Evolutionary conservation across 2,888 invertebrate species (phyloP).

Genomic region (Anticlea derivata): DNA sequence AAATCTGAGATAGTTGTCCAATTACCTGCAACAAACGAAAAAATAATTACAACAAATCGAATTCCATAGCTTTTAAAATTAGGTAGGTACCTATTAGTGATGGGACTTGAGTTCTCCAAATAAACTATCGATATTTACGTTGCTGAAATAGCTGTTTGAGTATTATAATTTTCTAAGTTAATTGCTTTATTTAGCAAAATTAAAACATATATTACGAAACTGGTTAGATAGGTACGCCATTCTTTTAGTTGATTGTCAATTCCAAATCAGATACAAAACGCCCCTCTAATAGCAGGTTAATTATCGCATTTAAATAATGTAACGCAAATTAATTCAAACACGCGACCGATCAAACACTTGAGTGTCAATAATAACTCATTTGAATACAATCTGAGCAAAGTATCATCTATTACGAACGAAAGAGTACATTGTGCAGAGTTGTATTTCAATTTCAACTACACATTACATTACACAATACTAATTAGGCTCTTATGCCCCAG

Average conservation of each 20-base stretch:
- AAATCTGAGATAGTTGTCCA: conserved; percentile 3
- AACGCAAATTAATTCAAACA: conserved; percentile 69
- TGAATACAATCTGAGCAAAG: conserved; percentile 60
- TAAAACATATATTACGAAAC: conserved; percentile 4
- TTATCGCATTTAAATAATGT: conserved; percentile 71
- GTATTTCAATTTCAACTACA: conserved; percentile 33
- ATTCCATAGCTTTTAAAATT: not conserved
- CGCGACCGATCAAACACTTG: conserved; percentile 63
- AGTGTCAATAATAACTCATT: conserved; percentile 65
- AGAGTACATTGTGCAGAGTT: not conserved
- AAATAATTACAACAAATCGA: conserved; percentile 23
- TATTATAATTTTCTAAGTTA: not conserved
- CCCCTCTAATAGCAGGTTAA: conserved; percentile 60
- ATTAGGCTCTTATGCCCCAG: conserved; percentile 40
- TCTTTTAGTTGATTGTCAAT: conserved; percentile 3
- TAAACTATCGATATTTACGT: conserved; percentile 9
- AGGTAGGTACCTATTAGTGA: too few species aligned
- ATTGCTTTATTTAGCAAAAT: conserved; percentile 6
- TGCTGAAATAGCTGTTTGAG: not conserved
- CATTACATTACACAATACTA: conserved; percentile 36
- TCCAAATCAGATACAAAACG: conserved; percentile 48
- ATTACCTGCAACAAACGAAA: conserved; percentile 48
- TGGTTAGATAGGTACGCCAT: not conserved
- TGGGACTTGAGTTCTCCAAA: not conserved
- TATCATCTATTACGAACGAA: conserved; percentile 9